A percentile compares a stretch with the other conserved stretches of the same genome.
These are phyloP conservation scores for Phaenicophaeus curvirostris DNA, from an alignment of 2,797 vertebrate species.

Conservation along the genomic window DNA sequence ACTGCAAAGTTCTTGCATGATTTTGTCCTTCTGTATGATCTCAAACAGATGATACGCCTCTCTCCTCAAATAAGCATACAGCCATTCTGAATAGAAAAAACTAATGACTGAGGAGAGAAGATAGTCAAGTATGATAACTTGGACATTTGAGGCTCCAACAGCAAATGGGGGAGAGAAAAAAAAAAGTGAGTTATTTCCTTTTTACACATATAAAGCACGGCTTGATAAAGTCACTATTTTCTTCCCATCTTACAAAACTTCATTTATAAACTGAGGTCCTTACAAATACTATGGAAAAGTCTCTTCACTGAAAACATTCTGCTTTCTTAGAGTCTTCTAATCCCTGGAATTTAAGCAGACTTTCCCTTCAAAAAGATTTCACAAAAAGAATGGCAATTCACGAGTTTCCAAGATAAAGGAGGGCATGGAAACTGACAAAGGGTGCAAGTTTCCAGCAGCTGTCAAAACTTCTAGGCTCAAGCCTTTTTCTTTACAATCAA, in stretches of 20 bases:
- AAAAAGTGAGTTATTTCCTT: not conserved
- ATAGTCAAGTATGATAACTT: not conserved
- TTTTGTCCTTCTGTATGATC: not conserved
- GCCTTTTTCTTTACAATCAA: not conserved
- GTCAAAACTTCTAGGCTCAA: not conserved
- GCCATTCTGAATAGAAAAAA: not conserved
- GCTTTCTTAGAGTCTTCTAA: not conserved
- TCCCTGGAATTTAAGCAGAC: not conserved
- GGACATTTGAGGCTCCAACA: not conserved
- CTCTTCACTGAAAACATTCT: not conserved
- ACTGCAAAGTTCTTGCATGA: not conserved
- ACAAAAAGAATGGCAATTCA: not conserved
- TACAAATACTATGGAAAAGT: not conserved
- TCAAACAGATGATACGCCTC: not conserved
- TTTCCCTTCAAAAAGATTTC: not conserved
- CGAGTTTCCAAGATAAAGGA: not conserved
- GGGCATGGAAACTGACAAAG: not conserved
- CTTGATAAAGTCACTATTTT: not conserved
- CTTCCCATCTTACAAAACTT: not conserved
- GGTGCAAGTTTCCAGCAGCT: not conserved
- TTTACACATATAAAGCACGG: not conserved
- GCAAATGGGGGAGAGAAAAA: not conserved
- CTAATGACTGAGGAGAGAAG: not conserved
- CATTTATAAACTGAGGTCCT: not conserved
- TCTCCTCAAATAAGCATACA: not conserved